Percentiles rank a stretch among this genome's conserved stretches.
phyloP scores from a whole-genome alignment of 2,888 invertebrate species.

The Sclerodermus sp. region DNA sequence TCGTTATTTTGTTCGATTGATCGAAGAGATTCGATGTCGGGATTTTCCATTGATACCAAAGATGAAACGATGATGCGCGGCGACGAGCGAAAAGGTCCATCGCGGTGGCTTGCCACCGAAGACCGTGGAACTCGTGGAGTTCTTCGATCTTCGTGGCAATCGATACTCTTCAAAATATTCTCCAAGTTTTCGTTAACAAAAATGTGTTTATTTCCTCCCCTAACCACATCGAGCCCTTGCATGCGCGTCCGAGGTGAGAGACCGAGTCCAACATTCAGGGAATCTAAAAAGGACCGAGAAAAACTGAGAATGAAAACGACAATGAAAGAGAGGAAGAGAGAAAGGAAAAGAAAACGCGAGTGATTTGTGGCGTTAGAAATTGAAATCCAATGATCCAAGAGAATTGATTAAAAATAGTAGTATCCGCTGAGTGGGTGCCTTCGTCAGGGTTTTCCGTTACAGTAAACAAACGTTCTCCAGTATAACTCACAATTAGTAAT shows the following conservation, averaged over 20 bases:
- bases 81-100: slow-evolving; percentile 24
- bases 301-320: neutral
- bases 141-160: slow-evolving; percentile 31
- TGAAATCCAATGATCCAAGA: neutral
- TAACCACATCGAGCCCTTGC: slow-evolving; percentile 32
- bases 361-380: neutral
- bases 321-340: neutral
- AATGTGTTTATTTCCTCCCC: slow-evolving; percentile 49
- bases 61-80: slow-evolving; percentile 7
- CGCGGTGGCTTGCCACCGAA: slow-evolving; percentile 39
- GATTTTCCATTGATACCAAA: slow-evolving; percentile 3
- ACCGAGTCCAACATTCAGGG: slow-evolving; percentile 29
- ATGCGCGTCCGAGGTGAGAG: slow-evolving; percentile 51
- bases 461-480: slow-evolving; percentile 54
- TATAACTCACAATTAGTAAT: slow-evolving; percentile 58
- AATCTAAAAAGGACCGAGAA: neutral
- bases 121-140: slow-evolving; percentile 12
- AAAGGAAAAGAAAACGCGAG: slow-evolving; percentile 1
- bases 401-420: slow-evolving; percentile 3
- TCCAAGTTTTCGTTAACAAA: slow-evolving; percentile 44
- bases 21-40: no score
- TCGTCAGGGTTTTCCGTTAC: slow-evolving; percentile 58
- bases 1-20: no score
- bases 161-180: slow-evolving; percentile 54
- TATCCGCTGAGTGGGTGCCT: slow-evolving; percentile 53